A percentile compares a stretch with the other conserved stretches of the same genome.
These are phyloP conservation scores for Yponomeuta malinellus DNA, from an alignment of 2,888 invertebrate species.

Conservation along the genomic window DNA sequence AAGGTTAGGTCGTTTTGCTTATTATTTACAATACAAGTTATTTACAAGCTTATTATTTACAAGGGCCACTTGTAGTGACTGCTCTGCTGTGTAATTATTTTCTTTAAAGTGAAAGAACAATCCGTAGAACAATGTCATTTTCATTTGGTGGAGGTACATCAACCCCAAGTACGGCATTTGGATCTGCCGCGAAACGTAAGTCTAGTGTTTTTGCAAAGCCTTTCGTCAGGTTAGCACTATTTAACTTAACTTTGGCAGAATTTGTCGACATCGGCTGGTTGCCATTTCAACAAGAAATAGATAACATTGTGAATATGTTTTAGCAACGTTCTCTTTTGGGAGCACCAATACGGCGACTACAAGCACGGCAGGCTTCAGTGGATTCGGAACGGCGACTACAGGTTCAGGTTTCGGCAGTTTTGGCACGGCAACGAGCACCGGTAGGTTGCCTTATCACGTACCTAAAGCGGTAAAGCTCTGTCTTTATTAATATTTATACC, in stretches of 20 bases:
- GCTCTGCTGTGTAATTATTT: too few species aligned
- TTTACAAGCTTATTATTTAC: too few species aligned
- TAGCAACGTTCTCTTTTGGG: slow-evolving; percentile 70
- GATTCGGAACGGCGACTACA: slow-evolving; percentile 63
- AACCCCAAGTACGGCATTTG: slow-evolving; percentile 57
- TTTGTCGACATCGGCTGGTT: too few species aligned
- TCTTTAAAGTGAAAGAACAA: neutral
- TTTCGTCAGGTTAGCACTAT: too few species aligned
- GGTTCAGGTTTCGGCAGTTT: slow-evolving; percentile 59
- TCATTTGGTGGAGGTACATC: slow-evolving; percentile 54
- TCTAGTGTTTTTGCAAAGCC: slow-evolving; percentile 16
- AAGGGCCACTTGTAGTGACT: too few species aligned
- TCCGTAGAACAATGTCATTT: slow-evolving; percentile 46
- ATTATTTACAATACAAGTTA: too few species aligned
- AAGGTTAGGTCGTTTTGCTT: too few species aligned
- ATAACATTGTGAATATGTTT: slow-evolving; percentile 23
- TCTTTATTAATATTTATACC: too few species aligned
- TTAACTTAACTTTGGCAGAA: too few species aligned
- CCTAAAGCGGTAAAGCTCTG: too few species aligned
- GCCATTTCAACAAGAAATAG: too few species aligned
- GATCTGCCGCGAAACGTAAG: slow-evolving; percentile 76
- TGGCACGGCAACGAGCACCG: slow-evolving; percentile 56
- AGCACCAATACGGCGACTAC: slow-evolving; percentile 68
- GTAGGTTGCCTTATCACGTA: slow-evolving; percentile 26
- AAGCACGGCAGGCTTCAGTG: slow-evolving; percentile 60